These are phyloP conservation scores for Planococcus citri DNA, from an alignment of 1,140 invertebrate species.

Conservation along the genomic window DNA sequence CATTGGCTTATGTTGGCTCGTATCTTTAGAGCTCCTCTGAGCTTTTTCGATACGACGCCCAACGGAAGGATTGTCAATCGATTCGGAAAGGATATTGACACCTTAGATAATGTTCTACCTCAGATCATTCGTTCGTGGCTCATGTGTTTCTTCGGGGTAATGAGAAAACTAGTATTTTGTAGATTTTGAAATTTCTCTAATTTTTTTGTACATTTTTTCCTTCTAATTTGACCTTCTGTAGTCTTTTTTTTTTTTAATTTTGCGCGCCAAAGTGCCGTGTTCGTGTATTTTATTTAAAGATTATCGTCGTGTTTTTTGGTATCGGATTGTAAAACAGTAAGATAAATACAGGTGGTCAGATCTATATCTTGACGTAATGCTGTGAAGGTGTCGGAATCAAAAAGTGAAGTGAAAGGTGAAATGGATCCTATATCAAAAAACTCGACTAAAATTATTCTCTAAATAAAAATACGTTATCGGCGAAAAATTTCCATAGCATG, in stretches of 20 bases:
- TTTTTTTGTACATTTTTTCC: not conserved
- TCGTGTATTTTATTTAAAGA: no score
- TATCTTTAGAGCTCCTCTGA: constrained; percentile 58
- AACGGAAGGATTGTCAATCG: constrained; percentile 71
- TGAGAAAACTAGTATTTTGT: constrained; percentile 24
- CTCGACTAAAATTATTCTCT: no score
- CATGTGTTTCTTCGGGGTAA: constrained; percentile 39
- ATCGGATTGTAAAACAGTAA: no score
- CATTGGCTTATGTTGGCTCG: constrained; percentile 60
- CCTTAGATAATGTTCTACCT: constrained; percentile 59
- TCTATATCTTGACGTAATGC: no score
- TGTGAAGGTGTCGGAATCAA: no score
- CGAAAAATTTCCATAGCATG: no score
- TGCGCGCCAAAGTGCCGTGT: no score
- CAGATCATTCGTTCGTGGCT: constrained; percentile 33
- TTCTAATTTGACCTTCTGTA: not conserved
- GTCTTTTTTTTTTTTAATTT: not conserved
- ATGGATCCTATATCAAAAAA: no score
- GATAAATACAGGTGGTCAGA: no score
- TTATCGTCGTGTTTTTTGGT: no score
- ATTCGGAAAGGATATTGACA: constrained; percentile 55
- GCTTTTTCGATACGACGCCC: constrained; percentile 82
- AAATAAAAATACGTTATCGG: no score
- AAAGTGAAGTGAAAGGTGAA: no score
- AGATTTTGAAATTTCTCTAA: constrained; percentile 17